phyloP scores from a whole-genome alignment of 2,113 vertebrate species.

The Hemicordylus capensis region DNA sequence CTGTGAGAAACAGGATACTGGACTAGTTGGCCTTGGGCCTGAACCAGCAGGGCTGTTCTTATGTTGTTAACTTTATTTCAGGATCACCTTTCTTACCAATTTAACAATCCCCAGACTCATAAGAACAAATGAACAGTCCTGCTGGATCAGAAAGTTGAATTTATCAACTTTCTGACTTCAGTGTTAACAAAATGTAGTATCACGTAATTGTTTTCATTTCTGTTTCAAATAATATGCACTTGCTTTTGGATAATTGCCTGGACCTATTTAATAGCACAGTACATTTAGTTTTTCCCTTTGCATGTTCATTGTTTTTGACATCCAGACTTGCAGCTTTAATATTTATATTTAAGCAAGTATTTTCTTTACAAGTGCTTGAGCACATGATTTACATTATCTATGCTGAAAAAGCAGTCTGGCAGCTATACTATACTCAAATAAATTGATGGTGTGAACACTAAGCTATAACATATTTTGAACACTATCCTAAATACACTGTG shows the following conservation, averaged over 20 bases:
- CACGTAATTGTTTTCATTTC: slow-evolving; percentile 8
- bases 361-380: not conserved
- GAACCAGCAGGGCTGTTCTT: too few relatives aligned
- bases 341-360: not conserved
- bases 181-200: slow-evolving; percentile 19
- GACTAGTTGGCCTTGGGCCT: too few relatives aligned
- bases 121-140: not conserved
- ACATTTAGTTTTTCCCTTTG: not conserved
- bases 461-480: not conserved
- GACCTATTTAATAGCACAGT: slow-evolving; percentile 13
- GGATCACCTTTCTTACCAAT: too few relatives aligned
- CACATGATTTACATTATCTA: slow-evolving; percentile 8
- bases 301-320: slow-evolving; percentile 11
- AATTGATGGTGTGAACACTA: not conserved
- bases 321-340: not conserved
- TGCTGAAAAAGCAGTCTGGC: not conserved
- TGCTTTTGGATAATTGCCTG: not conserved
- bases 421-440: slow-evolving; percentile 12
- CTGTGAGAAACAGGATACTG: too few relatives aligned
- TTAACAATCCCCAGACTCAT: too few relatives aligned
- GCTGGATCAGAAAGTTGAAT: too few relatives aligned
- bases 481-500: not conserved
- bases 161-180: slow-evolving; percentile 13
- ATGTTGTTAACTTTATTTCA: not conserved
- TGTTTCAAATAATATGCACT: slow-evolving; percentile 24